Evolutionary conservation across 2,113 vertebrate species (phyloP).

Genomic region (Colinus virginianus): DNA sequence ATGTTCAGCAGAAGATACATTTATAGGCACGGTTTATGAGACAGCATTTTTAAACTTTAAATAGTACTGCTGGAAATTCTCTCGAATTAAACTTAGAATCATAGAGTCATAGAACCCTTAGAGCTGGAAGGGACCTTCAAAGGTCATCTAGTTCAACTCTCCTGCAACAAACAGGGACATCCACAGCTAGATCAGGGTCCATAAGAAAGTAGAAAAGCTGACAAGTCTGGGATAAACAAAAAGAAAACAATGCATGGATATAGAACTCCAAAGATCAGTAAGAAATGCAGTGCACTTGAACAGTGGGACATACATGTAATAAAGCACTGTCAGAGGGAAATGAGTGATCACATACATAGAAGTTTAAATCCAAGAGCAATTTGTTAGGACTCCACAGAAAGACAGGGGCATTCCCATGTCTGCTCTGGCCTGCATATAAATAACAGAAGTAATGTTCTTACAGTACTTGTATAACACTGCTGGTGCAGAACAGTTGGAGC

Average conservation of each 20-base stretch:
- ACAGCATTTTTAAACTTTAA: background rate
- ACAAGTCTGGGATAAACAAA: slow-evolving; percentile 32
- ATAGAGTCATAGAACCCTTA: background rate
- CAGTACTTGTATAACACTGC: background rate
- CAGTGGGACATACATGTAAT: background rate
- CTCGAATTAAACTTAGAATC: background rate
- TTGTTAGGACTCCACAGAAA: background rate
- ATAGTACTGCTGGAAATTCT: background rate
- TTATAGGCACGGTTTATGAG: accelerated
- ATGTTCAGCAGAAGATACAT: background rate
- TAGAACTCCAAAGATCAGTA: slow-evolving; percentile 9
- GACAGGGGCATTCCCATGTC: background rate
- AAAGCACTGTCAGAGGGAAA: background rate
- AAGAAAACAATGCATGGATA: slow-evolving; percentile 25
- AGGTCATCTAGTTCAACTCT: too few relatives aligned
- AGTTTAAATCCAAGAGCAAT: background rate
- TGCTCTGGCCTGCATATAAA: background rate
- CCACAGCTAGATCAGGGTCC: too few relatives aligned
- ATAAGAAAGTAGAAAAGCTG: background rate
- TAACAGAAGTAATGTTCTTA: background rate
- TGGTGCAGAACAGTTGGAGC: background rate
- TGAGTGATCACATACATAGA: background rate
- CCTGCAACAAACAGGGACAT: too few relatives aligned
- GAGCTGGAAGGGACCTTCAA: too few relatives aligned
- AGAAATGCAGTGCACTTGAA: background rate